Conservation (phyloP, 2,113 vertebrate species). For the Lepisosteus oculatus region DNA sequence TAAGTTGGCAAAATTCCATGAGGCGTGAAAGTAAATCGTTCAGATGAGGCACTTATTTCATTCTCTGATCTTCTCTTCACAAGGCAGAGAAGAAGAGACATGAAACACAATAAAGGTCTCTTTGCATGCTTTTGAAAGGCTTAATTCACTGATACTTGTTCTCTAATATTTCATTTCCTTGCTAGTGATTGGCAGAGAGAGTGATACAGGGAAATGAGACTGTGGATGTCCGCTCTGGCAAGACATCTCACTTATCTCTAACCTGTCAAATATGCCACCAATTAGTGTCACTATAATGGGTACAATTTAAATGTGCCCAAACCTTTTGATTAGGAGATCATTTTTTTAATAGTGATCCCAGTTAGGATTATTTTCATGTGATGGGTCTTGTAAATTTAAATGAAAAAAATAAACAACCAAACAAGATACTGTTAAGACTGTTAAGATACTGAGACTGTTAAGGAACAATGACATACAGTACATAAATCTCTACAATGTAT, state of each 20-base stretch:
- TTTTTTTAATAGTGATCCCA: slow-evolving; percentile 27
- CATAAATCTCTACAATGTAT: not conserved
- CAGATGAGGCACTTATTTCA: slow-evolving; percentile 58
- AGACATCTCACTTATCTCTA: slow-evolving; percentile 56
- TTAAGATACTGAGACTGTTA: not conserved
- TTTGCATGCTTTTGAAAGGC: slow-evolving; percentile 56
- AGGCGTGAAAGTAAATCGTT: slow-evolving; percentile 66
- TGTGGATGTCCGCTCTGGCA: slow-evolving; percentile 36
- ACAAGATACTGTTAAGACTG: not conserved
- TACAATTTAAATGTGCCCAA: slow-evolving; percentile 31
- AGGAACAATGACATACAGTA: not conserved
- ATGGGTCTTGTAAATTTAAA: not conserved
- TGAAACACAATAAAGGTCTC: slow-evolving; percentile 58
- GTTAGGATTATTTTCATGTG: not conserved
- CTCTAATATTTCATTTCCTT: slow-evolving; percentile 46
- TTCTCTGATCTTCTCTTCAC: slow-evolving; percentile 48
- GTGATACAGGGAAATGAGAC: slow-evolving; percentile 47
- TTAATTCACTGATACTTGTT: slow-evolving; percentile 57
- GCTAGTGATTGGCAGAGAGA: slow-evolving; percentile 51
- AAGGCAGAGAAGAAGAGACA: slow-evolving; percentile 51
- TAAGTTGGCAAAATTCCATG: slow-evolving; percentile 61
- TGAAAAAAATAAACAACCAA: not conserved
- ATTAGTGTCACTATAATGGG: slow-evolving; percentile 49
- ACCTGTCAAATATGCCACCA: slow-evolving; percentile 53
- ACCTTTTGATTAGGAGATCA: slow-evolving; percentile 18